A percentile compares a stretch with the other conserved stretches of the same genome.
phyloP scores from a whole-genome alignment of 2,113 vertebrate genomes.

The Nibea albiflora region DNA sequence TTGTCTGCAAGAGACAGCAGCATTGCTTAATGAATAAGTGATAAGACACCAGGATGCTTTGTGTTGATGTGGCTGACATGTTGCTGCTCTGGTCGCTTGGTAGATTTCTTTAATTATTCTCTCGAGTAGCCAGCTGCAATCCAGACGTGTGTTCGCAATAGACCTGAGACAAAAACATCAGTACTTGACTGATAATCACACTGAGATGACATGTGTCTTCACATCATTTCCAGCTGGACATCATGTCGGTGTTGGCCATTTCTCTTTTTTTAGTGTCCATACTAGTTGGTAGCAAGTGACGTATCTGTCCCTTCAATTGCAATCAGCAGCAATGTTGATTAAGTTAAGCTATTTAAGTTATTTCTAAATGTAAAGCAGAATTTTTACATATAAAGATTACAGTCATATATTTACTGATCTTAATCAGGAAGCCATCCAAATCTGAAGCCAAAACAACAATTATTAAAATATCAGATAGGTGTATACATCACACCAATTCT shows the following conservation, averaged over 20 bases:
- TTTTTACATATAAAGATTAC: too few relatives aligned
- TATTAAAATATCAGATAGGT: too few relatives aligned
- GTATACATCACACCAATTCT: too few relatives aligned
- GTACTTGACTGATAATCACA: neutral
- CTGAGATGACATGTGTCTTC: neutral
- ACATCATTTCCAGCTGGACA: neutral
- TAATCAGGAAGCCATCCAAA: too few relatives aligned
- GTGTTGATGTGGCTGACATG: slow-evolving; percentile 38
- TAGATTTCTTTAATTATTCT: slow-evolving; percentile 4
- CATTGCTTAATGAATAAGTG: slow-evolving; percentile 45
- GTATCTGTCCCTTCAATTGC: neutral
- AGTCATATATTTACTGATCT: too few relatives aligned
- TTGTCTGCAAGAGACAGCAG: slow-evolving; percentile 26
- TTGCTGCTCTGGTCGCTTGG: neutral
- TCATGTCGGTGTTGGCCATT: neutral
- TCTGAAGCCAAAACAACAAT: too few relatives aligned
- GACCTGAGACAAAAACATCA: too few relatives aligned
- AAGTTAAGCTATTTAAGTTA: too few relatives aligned
- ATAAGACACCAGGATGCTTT: slow-evolving; percentile 35
- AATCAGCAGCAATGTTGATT: too few relatives aligned
- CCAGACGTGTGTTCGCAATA: neutral
- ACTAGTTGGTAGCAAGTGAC: neutral
- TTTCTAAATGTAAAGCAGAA: neutral
- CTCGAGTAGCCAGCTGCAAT: neutral
- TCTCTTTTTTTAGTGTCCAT: neutral